Conservation (phyloP, 2,113 vertebrate species). For the Ceyx cyanopectus region DNA sequence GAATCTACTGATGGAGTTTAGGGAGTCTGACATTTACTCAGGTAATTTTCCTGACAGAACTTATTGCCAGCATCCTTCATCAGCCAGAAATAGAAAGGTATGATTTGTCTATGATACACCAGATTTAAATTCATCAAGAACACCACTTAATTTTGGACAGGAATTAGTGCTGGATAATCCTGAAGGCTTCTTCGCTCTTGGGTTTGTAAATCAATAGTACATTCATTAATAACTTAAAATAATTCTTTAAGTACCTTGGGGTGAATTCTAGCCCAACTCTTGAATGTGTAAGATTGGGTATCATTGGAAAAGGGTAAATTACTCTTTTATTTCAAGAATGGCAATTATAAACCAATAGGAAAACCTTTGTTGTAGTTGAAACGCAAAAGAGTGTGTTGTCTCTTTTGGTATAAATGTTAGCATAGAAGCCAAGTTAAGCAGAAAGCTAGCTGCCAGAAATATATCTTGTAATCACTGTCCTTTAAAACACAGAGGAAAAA, state of each 20-base stretch:
- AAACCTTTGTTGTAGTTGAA: background rate
- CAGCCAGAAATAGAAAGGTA: background rate
- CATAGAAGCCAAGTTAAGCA: background rate
- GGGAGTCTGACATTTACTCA: background rate
- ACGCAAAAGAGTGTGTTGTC: background rate
- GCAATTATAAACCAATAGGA: background rate
- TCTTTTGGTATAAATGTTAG: background rate
- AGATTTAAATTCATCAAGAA: background rate
- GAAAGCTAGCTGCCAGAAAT: background rate
- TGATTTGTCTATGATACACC: background rate
- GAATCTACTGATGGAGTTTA: background rate
- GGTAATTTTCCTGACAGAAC: background rate
- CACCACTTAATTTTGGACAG: background rate
- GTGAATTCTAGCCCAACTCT: background rate
- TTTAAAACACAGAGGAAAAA: background rate
- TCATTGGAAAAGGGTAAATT: background rate
- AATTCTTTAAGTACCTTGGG: background rate
- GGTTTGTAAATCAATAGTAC: background rate
- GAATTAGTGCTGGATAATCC: background rate
- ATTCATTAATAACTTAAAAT: constrained; percentile 1
- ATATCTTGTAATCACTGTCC: background rate
- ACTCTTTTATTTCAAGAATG: background rate
- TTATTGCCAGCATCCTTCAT: background rate
- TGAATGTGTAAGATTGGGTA: background rate
- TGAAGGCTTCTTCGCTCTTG: background rate